Conservation (phyloP, 2,113 vertebrate genomes). For the Pygoscelis antarcticus region DNA sequence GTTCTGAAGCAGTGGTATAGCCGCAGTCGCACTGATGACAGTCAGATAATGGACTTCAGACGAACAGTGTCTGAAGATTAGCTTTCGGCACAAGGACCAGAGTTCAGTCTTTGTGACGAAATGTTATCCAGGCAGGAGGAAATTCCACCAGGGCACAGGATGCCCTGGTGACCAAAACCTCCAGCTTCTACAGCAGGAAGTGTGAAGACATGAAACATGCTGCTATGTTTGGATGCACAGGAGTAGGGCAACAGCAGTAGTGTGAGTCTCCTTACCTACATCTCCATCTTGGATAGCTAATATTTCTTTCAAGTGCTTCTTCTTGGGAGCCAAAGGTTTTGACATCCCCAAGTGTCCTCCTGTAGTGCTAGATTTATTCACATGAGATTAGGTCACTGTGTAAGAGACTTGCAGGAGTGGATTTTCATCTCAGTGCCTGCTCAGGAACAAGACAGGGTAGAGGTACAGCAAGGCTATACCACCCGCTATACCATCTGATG, state of each 20-base stretch:
- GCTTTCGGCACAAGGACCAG: neutral
- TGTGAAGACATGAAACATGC: neutral
- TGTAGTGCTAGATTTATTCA: neutral
- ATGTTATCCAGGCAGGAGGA: neutral
- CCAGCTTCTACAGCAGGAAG: neutral
- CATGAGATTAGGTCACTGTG: neutral
- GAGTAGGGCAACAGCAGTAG: neutral
- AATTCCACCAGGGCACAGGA: neutral
- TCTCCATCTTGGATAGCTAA: neutral
- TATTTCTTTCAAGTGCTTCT: neutral
- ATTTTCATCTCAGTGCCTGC: neutral
- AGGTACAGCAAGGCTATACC: neutral
- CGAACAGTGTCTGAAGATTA: neutral
- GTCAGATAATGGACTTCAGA: neutral
- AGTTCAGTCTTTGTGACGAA: neutral
- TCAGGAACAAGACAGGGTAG: neutral
- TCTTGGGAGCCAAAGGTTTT: neutral
- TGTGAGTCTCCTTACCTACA: neutral
- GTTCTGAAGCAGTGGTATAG: neutral
- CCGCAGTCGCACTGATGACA: neutral
- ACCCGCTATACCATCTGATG: neutral
- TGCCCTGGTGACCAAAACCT: neutral
- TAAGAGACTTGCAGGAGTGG: neutral
- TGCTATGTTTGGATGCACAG: neutral
- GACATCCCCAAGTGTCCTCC: neutral